phyloP scores from a whole-genome alignment of 2,113 vertebrate species.

The Lepus europaeus region DNA sequence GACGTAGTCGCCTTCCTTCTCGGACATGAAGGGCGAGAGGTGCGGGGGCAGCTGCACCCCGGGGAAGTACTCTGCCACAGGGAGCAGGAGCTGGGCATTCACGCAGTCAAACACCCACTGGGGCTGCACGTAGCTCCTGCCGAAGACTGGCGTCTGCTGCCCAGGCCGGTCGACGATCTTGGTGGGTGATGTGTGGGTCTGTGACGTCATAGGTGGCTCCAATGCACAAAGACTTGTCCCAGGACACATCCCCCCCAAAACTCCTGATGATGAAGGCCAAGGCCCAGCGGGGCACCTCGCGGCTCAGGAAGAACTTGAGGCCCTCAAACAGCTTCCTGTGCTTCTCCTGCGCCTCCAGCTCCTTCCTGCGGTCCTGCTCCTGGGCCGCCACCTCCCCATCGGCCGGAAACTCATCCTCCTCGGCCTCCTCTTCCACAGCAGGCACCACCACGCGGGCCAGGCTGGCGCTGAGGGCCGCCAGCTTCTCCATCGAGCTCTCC shows the following conservation, averaged over 20 bases:
- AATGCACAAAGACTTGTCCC: constrained; percentile 96
- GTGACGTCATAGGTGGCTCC: constrained; percentile 92
- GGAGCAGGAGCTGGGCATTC: constrained; percentile 93
- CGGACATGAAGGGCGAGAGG: constrained; percentile 95
- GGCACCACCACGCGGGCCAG: constrained; percentile 91
- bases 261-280: constrained; percentile 96
- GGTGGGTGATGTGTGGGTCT: constrained; percentile 95
- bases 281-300: constrained; percentile 96
- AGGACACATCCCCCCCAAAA: constrained; percentile 96
- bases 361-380: constrained; percentile 90
- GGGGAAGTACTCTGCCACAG: constrained; percentile 94
- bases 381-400: constrained; percentile 92
- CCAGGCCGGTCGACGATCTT: constrained; percentile 96
- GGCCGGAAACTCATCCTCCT: constrained; percentile 93
- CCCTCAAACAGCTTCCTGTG: constrained; percentile 95
- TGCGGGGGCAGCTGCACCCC: constrained; percentile 95
- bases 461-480: constrained; percentile 94
- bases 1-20: constrained; percentile 97
- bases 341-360: constrained; percentile 90
- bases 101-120: constrained; percentile 98
- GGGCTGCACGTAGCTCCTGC: constrained; percentile 97
- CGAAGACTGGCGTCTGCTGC: constrained; percentile 91
- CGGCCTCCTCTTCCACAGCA: constrained; percentile 90
- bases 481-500: constrained; percentile 96
- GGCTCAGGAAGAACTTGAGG: constrained; percentile 95